Conservation (phyloP, 2,888 invertebrate genomes). For the Volucella inflata region DNA sequence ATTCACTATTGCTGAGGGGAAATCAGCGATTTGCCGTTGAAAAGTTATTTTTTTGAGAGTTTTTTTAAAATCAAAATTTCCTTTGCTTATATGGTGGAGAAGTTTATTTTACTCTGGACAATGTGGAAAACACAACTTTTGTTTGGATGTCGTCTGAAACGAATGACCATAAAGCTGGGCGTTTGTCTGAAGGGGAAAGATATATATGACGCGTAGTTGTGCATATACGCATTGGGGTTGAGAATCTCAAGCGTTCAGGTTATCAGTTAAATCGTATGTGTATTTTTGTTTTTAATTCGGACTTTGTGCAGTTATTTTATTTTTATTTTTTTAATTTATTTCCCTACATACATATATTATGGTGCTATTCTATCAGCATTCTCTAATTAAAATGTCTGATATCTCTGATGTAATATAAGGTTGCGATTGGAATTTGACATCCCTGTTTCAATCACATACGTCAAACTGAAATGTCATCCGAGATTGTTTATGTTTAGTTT, state of each 20-base stretch:
- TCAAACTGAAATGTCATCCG: too few species aligned
- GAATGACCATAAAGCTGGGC: slow-evolving; percentile 53
- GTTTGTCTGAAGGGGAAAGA: slow-evolving; percentile 57
- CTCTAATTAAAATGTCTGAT: too few species aligned
- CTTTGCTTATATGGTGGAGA: slow-evolving; percentile 20
- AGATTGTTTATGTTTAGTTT: too few species aligned
- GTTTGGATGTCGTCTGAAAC: slow-evolving; percentile 43
- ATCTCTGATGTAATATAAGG: too few species aligned
- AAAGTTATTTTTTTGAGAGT: slow-evolving; percentile 21
- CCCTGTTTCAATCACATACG: too few species aligned
- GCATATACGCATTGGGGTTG: slow-evolving; percentile 37
- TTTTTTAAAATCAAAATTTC: slow-evolving; percentile 15
- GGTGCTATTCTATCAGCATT: too few species aligned
- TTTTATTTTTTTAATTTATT: too few species aligned
- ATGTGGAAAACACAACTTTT: slow-evolving; percentile 50
- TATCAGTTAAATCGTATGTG: background rate
- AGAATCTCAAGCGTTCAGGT: slow-evolving; percentile 18
- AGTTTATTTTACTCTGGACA: slow-evolving; percentile 42
- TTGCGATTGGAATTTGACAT: too few species aligned
- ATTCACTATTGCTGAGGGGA: slow-evolving; percentile 4
- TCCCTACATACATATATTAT: too few species aligned
- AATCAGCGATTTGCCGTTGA: background rate
- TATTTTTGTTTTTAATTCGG: too few species aligned
- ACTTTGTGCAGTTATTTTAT: too few species aligned
- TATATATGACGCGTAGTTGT: slow-evolving; percentile 2